phyloP scores from a whole-genome alignment of 2,797 vertebrate species.

The Perodicticus potto region DNA sequence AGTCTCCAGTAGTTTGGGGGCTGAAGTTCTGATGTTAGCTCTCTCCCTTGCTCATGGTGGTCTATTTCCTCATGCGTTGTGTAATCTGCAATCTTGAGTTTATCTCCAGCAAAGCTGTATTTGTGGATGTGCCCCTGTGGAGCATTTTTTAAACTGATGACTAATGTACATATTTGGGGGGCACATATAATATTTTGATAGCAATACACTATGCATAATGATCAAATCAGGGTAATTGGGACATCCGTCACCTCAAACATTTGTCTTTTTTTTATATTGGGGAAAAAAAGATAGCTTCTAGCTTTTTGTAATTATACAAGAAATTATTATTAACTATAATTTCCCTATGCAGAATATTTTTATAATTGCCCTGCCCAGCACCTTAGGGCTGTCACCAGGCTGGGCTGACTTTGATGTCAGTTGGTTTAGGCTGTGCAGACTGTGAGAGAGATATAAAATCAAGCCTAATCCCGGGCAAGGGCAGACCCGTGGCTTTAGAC shows the following conservation, averaged over 20 bases:
- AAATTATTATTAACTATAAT: neutral
- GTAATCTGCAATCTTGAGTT: neutral
- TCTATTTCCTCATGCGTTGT: neutral
- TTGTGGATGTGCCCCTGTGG: neutral
- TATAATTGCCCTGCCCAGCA: neutral
- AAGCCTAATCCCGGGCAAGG: neutral
- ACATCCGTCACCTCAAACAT: neutral
- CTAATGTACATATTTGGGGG: neutral
- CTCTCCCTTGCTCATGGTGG: neutral
- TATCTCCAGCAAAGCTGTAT: neutral
- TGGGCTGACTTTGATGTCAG: fast-evolving
- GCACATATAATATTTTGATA: neutral
- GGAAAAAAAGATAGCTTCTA: neutral
- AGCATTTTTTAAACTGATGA: neutral
- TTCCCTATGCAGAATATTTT: neutral
- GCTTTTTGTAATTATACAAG: neutral
- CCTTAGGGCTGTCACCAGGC: neutral
- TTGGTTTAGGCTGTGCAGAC: neutral
- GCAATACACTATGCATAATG: too few species aligned
- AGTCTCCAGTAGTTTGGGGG: neutral
- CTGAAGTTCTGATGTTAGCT: neutral
- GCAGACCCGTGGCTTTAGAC: neutral
- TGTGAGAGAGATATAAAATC: fast-evolving
- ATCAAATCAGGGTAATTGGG: neutral
- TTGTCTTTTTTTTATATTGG: neutral